phyloP scores from a whole-genome alignment of 2,888 invertebrate genomes.

The Chymomyza caudatula region DNA sequence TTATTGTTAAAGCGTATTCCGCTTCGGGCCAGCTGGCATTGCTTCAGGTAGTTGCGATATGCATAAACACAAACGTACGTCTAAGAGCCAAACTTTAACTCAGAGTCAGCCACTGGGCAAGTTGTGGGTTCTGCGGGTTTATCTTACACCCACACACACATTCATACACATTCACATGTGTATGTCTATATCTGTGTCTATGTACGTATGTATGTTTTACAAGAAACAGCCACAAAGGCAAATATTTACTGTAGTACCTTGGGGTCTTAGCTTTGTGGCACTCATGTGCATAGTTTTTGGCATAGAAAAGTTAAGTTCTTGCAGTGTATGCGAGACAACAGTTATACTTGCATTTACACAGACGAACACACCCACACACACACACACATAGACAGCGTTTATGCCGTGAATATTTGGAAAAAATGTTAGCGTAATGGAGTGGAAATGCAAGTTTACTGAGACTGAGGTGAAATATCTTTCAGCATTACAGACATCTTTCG shows the following conservation, averaged over 20 bases:
- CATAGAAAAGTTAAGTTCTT: slow-evolving; percentile 49
- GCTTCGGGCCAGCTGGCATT: background rate
- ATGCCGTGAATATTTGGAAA: no score
- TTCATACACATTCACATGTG: no score
- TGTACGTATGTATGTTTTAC: no score
- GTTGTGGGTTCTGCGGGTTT: background rate
- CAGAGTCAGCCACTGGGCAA: no score
- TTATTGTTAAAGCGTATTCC: background rate
- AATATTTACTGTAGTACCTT: slow-evolving; percentile 50
- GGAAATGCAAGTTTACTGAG: no score
- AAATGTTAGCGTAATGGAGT: no score
- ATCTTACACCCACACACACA: slow-evolving; percentile 27
- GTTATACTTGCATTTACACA: no score
- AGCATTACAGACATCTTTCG: no score
- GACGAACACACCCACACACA: background rate
- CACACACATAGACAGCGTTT: no score
- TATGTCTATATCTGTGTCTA: no score
- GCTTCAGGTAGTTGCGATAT: slow-evolving; percentile 39
- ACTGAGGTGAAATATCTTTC: no score
- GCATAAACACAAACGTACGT: slow-evolving; percentile 17
- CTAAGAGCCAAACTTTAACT: background rate
- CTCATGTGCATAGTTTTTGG: slow-evolving; percentile 53
- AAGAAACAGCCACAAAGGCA: slow-evolving; percentile 52
- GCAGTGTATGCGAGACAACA: background rate
- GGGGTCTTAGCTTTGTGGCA: slow-evolving; percentile 29